Conservation (phyloP, 2,888 invertebrate genomes). For the Caenorhabditis imperialis region DNA sequence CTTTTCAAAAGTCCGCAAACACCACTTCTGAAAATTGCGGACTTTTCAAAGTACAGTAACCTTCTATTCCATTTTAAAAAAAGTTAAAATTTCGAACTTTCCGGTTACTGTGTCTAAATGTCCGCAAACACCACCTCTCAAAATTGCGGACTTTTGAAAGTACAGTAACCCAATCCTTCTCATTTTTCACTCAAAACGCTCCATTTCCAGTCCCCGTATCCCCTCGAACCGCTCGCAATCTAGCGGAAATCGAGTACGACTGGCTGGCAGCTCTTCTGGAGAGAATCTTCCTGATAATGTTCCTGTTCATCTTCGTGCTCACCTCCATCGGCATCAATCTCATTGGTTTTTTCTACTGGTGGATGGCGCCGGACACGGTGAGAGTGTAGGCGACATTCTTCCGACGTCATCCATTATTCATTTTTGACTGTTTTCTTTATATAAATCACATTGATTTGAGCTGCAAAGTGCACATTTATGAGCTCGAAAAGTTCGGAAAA, state of each 20-base stretch:
- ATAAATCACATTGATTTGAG: constrained; percentile 31
- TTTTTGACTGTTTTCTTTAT: constrained; percentile 11
- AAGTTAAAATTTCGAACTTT: too few relatives aligned
- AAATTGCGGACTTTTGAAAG: too few relatives aligned
- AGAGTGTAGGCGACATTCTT: constrained; percentile 22
- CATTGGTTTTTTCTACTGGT: constrained; percentile 69
- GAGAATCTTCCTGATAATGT: constrained; percentile 70
- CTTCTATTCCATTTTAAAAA: too few relatives aligned
- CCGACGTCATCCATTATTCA: constrained; percentile 30
- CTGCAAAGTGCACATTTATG: too few relatives aligned
- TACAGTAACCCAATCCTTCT: not conserved
- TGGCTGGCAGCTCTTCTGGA: constrained; percentile 76
- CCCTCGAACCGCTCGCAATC: constrained; percentile 68
- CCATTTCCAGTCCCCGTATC: constrained; percentile 39
- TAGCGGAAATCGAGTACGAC: constrained; percentile 76
- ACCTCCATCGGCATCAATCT: constrained; percentile 71
- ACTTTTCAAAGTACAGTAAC: too few relatives aligned
- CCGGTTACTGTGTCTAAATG: too few relatives aligned
- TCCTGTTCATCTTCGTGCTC: constrained; percentile 66
- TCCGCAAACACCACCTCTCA: too few relatives aligned
- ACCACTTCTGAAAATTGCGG: too few relatives aligned
- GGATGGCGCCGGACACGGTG: constrained; percentile 58
- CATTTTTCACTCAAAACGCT: not conserved
- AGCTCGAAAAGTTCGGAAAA: not conserved
- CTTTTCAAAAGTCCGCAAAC: too few relatives aligned